A percentile compares a stretch with the other conserved stretches of the same genome.
Evolutionary conservation across 2,888 invertebrate genomes (phyloP).

Genomic region (Neria commutata): DNA sequence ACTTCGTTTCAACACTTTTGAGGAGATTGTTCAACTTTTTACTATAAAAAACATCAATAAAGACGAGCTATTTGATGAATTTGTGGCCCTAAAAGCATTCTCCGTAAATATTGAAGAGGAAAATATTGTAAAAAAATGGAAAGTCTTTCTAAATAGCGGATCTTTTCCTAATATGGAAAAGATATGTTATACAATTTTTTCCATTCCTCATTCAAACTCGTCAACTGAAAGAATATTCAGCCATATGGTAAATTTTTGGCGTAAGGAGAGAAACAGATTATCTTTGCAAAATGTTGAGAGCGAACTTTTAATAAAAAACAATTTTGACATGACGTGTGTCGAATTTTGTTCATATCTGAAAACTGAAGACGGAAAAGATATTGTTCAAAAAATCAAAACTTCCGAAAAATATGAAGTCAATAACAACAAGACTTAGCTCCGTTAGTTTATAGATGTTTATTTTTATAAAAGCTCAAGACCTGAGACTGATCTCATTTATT

Average conservation of each 20-base stretch:
- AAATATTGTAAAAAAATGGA: background rate
- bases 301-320: constrained; percentile 2
- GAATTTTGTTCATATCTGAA: constrained; percentile 3
- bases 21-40: too few relatives aligned
- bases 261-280: background rate
- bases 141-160: background rate
- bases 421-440: too few relatives aligned
- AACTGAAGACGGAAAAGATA: background rate
- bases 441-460: too few relatives aligned
- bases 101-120: background rate
- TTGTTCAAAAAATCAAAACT: too few relatives aligned
- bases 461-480: too few relatives aligned
- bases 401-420: too few relatives aligned
- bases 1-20: too few relatives aligned
- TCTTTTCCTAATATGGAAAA: too few relatives aligned
- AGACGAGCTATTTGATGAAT: constrained; percentile 11
- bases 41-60: background rate
- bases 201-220: background rate
- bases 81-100: background rate
- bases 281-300: background rate
- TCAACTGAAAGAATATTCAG: constrained; percentile 9
- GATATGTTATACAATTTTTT: too few relatives aligned
- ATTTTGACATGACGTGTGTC: background rate
- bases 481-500: too few relatives aligned
- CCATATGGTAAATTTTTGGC: constrained; percentile 3